phyloP scores from a whole-genome alignment of 2,888 invertebrate species.

The Bellardia bayeri region DNA sequence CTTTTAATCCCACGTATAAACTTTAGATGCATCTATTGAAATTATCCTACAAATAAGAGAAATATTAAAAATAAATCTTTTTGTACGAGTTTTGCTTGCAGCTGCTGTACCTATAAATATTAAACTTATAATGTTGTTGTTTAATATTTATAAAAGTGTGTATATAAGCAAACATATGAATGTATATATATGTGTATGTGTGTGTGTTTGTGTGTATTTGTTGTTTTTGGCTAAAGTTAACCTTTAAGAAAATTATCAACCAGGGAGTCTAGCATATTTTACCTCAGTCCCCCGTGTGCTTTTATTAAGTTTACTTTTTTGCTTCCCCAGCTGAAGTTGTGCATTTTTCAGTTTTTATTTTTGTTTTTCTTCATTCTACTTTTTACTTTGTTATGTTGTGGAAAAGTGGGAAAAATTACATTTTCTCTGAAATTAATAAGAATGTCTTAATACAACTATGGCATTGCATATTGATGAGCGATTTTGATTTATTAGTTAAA shows the following conservation, averaged over 20 bases:
- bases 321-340: background rate
- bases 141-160: background rate
- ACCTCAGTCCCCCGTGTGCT: background rate
- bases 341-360: background rate
- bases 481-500: conserved; percentile 13
- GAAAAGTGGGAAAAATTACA: background rate
- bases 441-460: conserved; percentile 15
- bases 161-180: background rate
- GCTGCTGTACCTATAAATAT: background rate
- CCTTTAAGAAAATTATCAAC: conserved; percentile 50
- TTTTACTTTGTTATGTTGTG: background rate
- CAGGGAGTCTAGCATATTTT: conserved; percentile 15
- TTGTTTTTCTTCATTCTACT: background rate
- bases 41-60: too few relatives aligned
- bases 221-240: conserved; percentile 31
- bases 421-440: conserved; percentile 34
- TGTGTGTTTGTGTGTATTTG: background rate
- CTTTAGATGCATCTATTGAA: too few relatives aligned
- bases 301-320: conserved; percentile 17
- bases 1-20: too few relatives aligned
- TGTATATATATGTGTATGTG: background rate
- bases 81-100: too few relatives aligned
- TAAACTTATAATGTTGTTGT: conserved; percentile 16
- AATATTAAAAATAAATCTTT: too few relatives aligned
- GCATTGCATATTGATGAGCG: conserved; percentile 15